phyloP scores from a whole-genome alignment of 92 coral and sea anemone genomes.

The Phenganax subtilis region DNA sequence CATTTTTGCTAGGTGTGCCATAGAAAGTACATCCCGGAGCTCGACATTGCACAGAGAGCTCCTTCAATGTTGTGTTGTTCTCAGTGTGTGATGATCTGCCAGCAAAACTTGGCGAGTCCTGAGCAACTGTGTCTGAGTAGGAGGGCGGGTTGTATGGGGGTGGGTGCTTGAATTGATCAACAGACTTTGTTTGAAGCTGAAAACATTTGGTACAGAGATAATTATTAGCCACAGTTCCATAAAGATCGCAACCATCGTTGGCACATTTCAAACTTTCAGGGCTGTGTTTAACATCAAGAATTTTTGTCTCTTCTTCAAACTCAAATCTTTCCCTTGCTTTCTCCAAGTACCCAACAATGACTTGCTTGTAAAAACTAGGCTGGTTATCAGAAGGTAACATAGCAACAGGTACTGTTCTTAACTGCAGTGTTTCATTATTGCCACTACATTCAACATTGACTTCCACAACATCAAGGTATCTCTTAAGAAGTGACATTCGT shows the following conservation, averaged over 20 bases:
- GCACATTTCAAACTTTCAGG: conserved; percentile 59
- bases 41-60: conserved; percentile 41
- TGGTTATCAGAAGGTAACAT: conserved; percentile 67
- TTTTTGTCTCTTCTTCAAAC: conserved; percentile 59
- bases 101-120: conserved; percentile 20
- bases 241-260: conserved; percentile 70
- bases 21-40: conserved; percentile 62
- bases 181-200: conserved; percentile 63
- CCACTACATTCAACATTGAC: conserved; percentile 33
- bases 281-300: conserved; percentile 1
- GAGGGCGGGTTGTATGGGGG: conserved; percentile 43
- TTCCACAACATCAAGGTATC: conserved; percentile 62
- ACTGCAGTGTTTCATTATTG: too few relatives aligned
- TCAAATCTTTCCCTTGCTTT: conserved; percentile 75
- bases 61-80: conserved; percentile 5
- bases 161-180: conserved; percentile 49
- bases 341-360: conserved; percentile 74
- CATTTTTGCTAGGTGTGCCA: conserved; percentile 70
- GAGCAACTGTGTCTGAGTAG: conserved; percentile 17
- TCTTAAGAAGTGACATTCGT: conserved; percentile 55
- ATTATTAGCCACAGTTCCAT: conserved; percentile 77
- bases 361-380: conserved; percentile 76
- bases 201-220: conserved; percentile 83
- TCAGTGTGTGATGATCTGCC: neutral
- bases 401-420: conserved; percentile 58